Evolutionary conservation across 1,140 invertebrate genomes (phyloP).

Genomic region (Heliconius melpomene): DNA sequence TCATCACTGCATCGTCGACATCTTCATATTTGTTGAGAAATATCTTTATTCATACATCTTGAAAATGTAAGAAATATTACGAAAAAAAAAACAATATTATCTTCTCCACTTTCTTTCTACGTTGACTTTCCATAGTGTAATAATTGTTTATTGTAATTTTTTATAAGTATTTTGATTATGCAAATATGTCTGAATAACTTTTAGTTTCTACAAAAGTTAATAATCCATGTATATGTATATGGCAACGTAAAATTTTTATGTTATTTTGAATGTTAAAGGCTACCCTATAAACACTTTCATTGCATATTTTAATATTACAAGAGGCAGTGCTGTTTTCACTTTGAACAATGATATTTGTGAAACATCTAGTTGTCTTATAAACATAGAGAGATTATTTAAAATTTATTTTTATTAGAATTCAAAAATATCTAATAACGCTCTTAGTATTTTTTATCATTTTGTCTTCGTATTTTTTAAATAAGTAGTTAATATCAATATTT

Average conservation of each 20-base stretch:
- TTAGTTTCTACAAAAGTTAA: background rate
- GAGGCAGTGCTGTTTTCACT: background rate
- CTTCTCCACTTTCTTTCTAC: too few relatives aligned
- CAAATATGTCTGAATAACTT: background rate
- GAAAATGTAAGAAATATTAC: too few relatives aligned
- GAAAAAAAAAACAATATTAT: too few relatives aligned
- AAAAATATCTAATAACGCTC: background rate
- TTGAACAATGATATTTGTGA: background rate
- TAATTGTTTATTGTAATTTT: too few relatives aligned
- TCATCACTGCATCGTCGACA: background rate
- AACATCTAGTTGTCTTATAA: background rate
- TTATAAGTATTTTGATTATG: too few relatives aligned
- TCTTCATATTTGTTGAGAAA: background rate
- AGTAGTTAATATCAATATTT: too few relatives aligned
- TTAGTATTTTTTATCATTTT: background rate
- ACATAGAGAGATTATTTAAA: background rate
- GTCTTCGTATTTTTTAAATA: too few relatives aligned
- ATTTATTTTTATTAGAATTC: background rate
- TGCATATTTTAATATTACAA: background rate
- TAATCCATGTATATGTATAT: conserved; percentile 1
- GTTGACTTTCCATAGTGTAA: too few relatives aligned
- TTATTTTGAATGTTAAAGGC: conserved; percentile 4
- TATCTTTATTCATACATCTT: background rate
- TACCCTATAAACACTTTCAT: background rate
- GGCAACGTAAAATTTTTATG: background rate